Conservation (phyloP, 2,113 vertebrate genomes). For the Dicentrarchus labrax region DNA sequence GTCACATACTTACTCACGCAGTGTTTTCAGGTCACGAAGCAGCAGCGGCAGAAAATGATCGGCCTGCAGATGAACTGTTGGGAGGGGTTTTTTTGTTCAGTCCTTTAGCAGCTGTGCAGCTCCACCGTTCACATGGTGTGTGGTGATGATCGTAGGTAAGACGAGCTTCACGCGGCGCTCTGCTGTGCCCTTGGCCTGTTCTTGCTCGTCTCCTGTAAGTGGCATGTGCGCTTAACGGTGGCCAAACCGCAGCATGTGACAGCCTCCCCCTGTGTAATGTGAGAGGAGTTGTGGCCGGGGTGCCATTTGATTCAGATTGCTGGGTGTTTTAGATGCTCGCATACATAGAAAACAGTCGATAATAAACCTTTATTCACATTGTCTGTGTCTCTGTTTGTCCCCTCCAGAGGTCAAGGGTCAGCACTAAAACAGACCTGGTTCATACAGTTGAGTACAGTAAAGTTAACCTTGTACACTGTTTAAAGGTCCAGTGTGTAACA, state of each 20-base stretch:
- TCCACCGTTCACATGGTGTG: neutral
- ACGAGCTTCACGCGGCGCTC: conserved; percentile 50
- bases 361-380: neutral
- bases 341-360: too few species aligned
- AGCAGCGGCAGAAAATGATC: conserved; percentile 32
- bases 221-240: conserved; percentile 56
- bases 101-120: conserved; percentile 42
- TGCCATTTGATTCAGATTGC: conserved; percentile 43
- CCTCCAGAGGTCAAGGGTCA: conserved; percentile 22
- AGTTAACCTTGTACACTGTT: too few species aligned
- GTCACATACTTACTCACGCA: neutral
- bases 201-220: conserved; percentile 53
- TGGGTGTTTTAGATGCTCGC: neutral
- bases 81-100: neutral
- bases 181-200: conserved; percentile 72
- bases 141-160: conserved; percentile 61
- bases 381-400: conserved; percentile 7
- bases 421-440: neutral
- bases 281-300: conserved; percentile 58
- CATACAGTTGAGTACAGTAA: neutral
- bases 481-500: too few species aligned
- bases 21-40: conserved; percentile 28
- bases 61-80: conserved; percentile 22
- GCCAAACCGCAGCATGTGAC: conserved; percentile 77
- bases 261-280: conserved; percentile 65